A percentile compares a stretch with the other conserved stretches of the same genome.
These are phyloP conservation scores for Lycocorax pyrrhopterus DNA, from an alignment of 2,113 vertebrate genomes.

Conservation along the genomic window DNA sequence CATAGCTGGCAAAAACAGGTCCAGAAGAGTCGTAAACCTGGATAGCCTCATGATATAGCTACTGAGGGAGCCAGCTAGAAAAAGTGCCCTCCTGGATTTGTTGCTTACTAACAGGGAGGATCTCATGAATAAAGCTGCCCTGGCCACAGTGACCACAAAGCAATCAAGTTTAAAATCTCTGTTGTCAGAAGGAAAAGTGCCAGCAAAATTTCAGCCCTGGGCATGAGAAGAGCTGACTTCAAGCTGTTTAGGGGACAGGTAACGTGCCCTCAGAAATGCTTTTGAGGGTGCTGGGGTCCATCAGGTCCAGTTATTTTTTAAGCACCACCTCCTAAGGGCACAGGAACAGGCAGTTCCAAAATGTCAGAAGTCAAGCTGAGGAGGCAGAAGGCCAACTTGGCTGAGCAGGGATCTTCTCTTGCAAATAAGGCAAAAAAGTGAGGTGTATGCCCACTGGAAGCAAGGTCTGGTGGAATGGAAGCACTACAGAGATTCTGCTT, in stretches of 20 bases:
- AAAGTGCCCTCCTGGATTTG: not conserved
- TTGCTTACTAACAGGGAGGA: not conserved
- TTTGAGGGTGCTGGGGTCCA: not conserved
- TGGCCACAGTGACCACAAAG: not conserved
- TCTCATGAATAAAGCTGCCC: accelerated
- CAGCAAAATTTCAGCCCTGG: not conserved
- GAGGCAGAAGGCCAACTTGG: not conserved
- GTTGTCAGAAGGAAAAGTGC: not conserved
- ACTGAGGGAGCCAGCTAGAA: not conserved
- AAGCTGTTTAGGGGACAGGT: not conserved
- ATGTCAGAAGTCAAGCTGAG: not conserved
- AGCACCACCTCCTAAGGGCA: too few relatives aligned
- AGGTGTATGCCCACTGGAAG: not conserved
- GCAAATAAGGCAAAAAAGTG: not conserved
- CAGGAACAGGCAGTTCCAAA: not conserved
- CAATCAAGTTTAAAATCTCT: not conserved
- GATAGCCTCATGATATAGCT: too few relatives aligned
- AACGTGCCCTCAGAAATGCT: not conserved
- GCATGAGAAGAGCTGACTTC: not conserved
- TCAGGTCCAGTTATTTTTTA: not conserved
- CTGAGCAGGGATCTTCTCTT: not conserved
- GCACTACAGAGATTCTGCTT: not conserved
- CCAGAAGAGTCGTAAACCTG: not conserved
- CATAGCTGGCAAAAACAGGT: not conserved
- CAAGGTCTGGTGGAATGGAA: not conserved